A percentile compares a stretch with the other conserved stretches of the same genome.
These are phyloP conservation scores for Danaus chrysippus DNA, from an alignment of 2,888 invertebrate genomes.

Conservation along the genomic window DNA sequence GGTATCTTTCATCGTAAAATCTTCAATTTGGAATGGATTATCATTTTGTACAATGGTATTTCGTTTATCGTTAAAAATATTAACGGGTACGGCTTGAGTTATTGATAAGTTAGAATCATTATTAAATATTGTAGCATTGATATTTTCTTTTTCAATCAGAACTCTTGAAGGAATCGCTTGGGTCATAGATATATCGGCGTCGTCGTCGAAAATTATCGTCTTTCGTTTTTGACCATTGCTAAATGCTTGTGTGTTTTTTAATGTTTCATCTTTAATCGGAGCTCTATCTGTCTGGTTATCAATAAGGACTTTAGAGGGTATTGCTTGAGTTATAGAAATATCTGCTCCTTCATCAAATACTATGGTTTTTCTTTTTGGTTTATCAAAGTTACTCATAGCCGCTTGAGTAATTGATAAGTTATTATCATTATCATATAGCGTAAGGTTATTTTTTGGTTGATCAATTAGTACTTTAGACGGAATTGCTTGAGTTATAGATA, in stretches of 20 bases:
- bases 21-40: neutral
- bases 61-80: conserved; percentile 17
- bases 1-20: neutral
- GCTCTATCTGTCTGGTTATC: conserved; percentile 32
- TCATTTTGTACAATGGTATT: neutral
- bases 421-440: conserved; percentile 26
- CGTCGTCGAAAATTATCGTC: conserved; percentile 32
- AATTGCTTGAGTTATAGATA: conserved; percentile 27
- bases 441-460: conserved; percentile 14
- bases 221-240: conserved; percentile 27
- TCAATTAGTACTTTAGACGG: conserved; percentile 27
- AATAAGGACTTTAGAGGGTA: conserved; percentile 29
- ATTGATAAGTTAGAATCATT: conserved; percentile 40
- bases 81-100: conserved; percentile 36
- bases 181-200: conserved; percentile 34
- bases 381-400: conserved; percentile 23
- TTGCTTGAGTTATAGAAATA: conserved; percentile 23
- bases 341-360: conserved; percentile 38
- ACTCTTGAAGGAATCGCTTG: conserved; percentile 19
- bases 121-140: conserved; percentile 11
- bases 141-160: conserved; percentile 12
- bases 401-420: conserved; percentile 45
- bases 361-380: conserved; percentile 30
- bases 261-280: conserved; percentile 35
- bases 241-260: conserved; percentile 37